Base-by-base conservation (phyloP, 2,113 vertebrate species). In the Epinephelus cyanopodus region DNA sequence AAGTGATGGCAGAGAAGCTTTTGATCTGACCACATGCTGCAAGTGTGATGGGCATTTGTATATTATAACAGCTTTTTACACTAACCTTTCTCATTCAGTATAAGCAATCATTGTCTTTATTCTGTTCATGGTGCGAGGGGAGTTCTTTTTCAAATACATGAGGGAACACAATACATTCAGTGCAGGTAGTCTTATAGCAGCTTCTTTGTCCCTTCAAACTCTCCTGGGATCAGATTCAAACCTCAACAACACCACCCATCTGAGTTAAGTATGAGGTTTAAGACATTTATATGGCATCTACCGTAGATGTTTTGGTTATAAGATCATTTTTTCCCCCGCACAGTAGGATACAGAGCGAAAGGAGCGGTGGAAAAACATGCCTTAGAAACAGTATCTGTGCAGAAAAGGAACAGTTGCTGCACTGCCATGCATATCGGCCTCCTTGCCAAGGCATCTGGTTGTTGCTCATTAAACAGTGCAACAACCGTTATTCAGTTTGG, bases 401-500 rank as follows among this genome's bases (percentile, higher is more conserved):
- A 54, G 76, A 72, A 75, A 79, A 64, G 47, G 15, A 60, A 60
- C 21, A 63, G 42, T 47, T 60, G 45, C 27, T 37, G 39, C 23
- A 50, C 39, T 50, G 18, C 29, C 58, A 56, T 18, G 47, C 60
- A 14, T 47, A 53, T 79, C 66, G 48, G 53, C 60, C 61, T 64
- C 63, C 10, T 15, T 50, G 68, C 56, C 57, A 67, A 86, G n/a
- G 56, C 48, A 82, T 87, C 74, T 87, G 79, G 53, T 48, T 42
- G 64, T 33, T 68, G 42, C 73, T 78, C 75, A 88, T 74, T 89
- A 77, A 74, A 77, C 25, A 81, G 52, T 72, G 50, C 67, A 69
- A 13, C 48, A 60, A 60, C 48, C 7, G 19, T 83, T 56, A 37
- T 71, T 75, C 52, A 54, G 15, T 70, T 69, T 27, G 13, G 25